phyloP scores from a whole-genome alignment of 1,140 invertebrate species.

The Saxidomus purpurata region DNA sequence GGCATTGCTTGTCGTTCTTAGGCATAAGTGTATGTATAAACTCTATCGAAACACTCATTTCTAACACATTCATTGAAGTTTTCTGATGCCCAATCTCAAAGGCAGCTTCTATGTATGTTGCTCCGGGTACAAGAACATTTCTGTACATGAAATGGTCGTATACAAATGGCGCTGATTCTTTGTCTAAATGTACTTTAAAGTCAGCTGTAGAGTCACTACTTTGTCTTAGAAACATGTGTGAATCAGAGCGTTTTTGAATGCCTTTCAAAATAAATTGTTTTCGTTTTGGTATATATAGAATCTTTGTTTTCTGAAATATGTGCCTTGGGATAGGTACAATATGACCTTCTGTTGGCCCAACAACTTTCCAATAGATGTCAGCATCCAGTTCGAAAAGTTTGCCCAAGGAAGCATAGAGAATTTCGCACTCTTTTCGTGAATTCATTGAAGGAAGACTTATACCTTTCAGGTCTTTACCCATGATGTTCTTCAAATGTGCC shows the following conservation, averaged over 20 bases:
- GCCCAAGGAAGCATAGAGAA: slow-evolving; percentile 35
- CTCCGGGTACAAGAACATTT: slow-evolving; percentile 66
- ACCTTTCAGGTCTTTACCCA: slow-evolving; percentile 69
- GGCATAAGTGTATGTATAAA: slow-evolving; percentile 21
- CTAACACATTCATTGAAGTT: background rate
- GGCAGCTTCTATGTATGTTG: slow-evolving; percentile 67
- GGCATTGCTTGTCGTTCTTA: slow-evolving; percentile 13
- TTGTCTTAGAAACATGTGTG: slow-evolving; percentile 52
- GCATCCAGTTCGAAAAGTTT: slow-evolving; percentile 56
- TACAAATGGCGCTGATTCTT: slow-evolving; percentile 54
- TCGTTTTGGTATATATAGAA: slow-evolving; percentile 35
- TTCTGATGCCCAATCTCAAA: slow-evolving; percentile 35
- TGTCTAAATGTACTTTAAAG: slow-evolving; percentile 52
- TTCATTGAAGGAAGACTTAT: slow-evolving; percentile 73
- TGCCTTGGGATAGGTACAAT: slow-evolving; percentile 26
- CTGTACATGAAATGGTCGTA: slow-evolving; percentile 65
- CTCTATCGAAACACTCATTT: slow-evolving; percentile 29
- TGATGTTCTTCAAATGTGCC: slow-evolving; percentile 55
- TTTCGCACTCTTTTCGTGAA: slow-evolving; percentile 59
- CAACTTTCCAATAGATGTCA: slow-evolving; percentile 39
- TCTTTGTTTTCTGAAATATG: slow-evolving; percentile 32
- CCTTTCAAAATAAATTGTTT: slow-evolving; percentile 42
- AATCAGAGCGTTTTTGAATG: background rate
- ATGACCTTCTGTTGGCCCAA: background rate
- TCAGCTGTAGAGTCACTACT: background rate